phyloP scores from a whole-genome alignment of 2,888 invertebrate species.

The Luperina nickerlii region DNA sequence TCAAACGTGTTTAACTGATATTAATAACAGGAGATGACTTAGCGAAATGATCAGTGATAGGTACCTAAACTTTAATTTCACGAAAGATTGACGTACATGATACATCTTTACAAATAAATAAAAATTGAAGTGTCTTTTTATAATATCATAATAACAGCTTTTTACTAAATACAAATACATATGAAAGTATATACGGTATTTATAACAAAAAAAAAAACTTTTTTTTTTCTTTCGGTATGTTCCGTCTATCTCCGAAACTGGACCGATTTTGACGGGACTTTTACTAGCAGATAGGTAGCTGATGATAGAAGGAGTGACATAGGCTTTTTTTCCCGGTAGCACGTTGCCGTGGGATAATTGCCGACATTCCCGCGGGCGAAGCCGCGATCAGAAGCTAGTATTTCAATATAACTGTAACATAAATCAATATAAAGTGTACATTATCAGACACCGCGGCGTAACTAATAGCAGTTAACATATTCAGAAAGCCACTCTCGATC shows the following conservation, averaged over 20 bases:
- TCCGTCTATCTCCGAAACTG: too few species aligned
- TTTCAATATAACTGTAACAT: constrained; percentile 13
- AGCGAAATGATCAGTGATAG: neutral
- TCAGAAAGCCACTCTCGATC: constrained; percentile 38
- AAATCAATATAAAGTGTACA: constrained; percentile 4
- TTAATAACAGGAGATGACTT: constrained; percentile 16
- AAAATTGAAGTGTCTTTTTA: neutral
- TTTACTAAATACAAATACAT: too few species aligned
- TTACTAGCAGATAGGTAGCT: too few species aligned
- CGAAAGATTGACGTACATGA: neutral
- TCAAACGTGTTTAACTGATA: constrained; percentile 21
- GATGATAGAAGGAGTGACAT: neutral
- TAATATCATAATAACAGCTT: too few species aligned
- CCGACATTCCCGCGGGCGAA: neutral
- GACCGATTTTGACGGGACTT: too few species aligned
- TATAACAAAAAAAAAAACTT: neutral
- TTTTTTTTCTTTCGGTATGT: too few species aligned
- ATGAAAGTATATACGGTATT: neutral
- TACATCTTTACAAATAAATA: neutral
- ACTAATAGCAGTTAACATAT: constrained; percentile 32
- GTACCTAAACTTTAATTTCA: constrained; percentile 2
- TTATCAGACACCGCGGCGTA: constrained; percentile 19
- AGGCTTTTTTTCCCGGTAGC: neutral
- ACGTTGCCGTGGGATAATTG: neutral
- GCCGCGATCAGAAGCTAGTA: neutral